Evolutionary conservation across 37 sponge, comb jelly and placozoan genomes (phyloP).

Genomic region (Ephydatia muelleri): DNA sequence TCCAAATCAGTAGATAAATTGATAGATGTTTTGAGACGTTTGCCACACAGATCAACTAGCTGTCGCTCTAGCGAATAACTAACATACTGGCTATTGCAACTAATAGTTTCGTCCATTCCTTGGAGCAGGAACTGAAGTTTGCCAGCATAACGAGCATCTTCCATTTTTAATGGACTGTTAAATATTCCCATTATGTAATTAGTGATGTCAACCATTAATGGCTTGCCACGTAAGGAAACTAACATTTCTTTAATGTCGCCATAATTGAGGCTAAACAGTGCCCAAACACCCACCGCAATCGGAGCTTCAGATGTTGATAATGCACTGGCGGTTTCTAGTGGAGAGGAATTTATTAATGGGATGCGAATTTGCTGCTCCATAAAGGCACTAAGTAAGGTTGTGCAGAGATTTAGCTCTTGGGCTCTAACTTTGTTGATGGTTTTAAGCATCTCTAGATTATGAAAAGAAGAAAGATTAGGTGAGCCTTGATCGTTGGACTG

Average conservation of each 20-base stretch:
- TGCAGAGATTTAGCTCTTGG: conserved; percentile 31
- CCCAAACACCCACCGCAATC: conserved; percentile 63
- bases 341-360: conserved; percentile 49
- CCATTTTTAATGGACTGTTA: not conserved
- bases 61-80: conserved; percentile 75
- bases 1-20: conserved; percentile 26
- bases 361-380: conserved; percentile 65
- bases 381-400: conserved; percentile 56
- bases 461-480: not conserved
- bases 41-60: conserved; percentile 44
- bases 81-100: conserved; percentile 62
- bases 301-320: conserved; percentile 31
- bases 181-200: conserved; percentile 51
- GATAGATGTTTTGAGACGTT: conserved; percentile 19
- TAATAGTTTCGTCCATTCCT: conserved; percentile 40
- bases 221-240: not conserved
- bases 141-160: conserved; percentile 29
- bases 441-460: conserved; percentile 46
- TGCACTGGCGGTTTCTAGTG: conserved; percentile 38
- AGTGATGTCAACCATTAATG: conserved; percentile 30
- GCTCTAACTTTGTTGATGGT: conserved; percentile 21
- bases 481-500: not conserved
- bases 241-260: conserved; percentile 43
- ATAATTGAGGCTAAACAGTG: conserved; percentile 45
- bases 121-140: conserved; percentile 67